phyloP scores from a whole-genome alignment of 2,113 vertebrate species.

The Puntigrus tetrazona region DNA sequence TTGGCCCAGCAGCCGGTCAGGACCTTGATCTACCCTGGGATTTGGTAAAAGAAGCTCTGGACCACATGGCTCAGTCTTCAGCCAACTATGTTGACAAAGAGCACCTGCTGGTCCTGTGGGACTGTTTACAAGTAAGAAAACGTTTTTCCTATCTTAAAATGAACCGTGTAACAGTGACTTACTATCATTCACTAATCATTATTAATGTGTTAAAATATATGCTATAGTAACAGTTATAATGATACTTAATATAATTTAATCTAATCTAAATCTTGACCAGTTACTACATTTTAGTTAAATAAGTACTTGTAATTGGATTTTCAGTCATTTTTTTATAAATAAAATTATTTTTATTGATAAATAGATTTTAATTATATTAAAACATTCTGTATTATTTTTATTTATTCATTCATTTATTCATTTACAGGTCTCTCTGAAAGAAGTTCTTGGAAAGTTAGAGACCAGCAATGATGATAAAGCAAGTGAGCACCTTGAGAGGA shows the following conservation, averaged over 20 bases:
- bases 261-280: too few relatives aligned
- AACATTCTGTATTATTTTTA: neutral
- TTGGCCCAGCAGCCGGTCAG: slow-evolving; percentile 81
- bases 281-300: too few relatives aligned
- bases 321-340: too few relatives aligned
- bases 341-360: too few relatives aligned
- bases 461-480: slow-evolving; percentile 54
- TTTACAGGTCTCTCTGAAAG: slow-evolving; percentile 60
- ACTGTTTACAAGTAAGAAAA: slow-evolving; percentile 80
- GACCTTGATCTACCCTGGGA: slow-evolving; percentile 80
- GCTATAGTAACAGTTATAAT: neutral
- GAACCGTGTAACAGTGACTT: neutral
- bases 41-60: slow-evolving; percentile 80
- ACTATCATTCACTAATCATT: too few relatives aligned
- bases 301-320: too few relatives aligned
- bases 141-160: neutral
- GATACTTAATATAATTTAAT: neutral
- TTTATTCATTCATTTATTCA: neutral
- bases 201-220: neutral
- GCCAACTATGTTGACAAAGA: slow-evolving; percentile 79
- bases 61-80: slow-evolving; percentile 82
- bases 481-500: slow-evolving; percentile 83
- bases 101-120: slow-evolving; percentile 84
- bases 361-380: too few relatives aligned
- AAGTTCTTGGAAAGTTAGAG: slow-evolving; percentile 59